phyloP scores from a whole-genome alignment of 2,888 invertebrate species.

The Coremacera marginata region DNA sequence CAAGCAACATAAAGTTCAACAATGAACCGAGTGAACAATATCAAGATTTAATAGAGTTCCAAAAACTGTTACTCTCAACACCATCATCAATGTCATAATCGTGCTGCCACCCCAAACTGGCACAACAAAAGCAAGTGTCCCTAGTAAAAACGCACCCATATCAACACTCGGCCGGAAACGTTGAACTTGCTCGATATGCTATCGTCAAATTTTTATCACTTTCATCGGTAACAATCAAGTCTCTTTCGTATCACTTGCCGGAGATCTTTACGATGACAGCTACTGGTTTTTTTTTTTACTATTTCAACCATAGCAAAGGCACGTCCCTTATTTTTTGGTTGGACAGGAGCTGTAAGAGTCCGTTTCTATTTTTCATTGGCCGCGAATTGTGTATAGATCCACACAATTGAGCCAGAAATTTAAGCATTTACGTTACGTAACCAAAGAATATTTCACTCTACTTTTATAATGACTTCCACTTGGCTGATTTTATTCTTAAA shows the following conservation, averaged over 20 bases:
- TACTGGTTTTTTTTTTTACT: constrained; percentile 9
- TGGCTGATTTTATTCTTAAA: neutral
- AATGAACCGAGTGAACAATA: neutral
- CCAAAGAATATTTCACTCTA: neutral
- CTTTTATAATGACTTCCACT: neutral
- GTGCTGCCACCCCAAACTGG: too few relatives aligned
- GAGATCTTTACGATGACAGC: constrained; percentile 19
- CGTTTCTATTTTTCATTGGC: too few relatives aligned
- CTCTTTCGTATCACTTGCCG: constrained; percentile 4
- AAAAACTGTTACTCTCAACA: neutral
- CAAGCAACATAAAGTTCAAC: neutral
- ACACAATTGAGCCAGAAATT: too few relatives aligned
- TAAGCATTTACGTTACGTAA: too few relatives aligned
- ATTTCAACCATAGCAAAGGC: neutral
- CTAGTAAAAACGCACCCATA: neutral
- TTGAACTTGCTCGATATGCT: neutral
- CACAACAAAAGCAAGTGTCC: neutral
- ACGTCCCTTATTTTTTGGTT: neutral
- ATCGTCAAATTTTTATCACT: neutral
- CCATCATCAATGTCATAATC: neutral
- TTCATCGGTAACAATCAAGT: constrained; percentile 2
- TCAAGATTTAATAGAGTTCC: neutral
- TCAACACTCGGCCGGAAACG: constrained; percentile 25
- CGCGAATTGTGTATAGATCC: too few relatives aligned
- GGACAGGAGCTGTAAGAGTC: neutral